Percentiles rank a stretch among this genome's conserved stretches.
Evolutionary conservation across 2,888 invertebrate species (phyloP).

Genomic region (Seira musarum): DNA sequence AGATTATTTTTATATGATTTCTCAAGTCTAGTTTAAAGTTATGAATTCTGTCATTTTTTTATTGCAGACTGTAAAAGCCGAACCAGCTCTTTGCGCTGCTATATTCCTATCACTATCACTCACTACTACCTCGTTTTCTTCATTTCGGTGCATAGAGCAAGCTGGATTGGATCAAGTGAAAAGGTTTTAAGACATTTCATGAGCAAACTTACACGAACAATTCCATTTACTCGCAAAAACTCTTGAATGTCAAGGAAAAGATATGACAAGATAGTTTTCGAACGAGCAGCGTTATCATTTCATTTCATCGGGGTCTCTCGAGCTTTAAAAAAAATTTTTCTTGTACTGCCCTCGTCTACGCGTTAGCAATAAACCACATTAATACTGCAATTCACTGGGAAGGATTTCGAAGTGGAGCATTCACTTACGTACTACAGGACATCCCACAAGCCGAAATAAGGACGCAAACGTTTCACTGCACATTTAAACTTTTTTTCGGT

Average conservation of each 20-base stretch:
- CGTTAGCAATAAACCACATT: too few species aligned
- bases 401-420: too few species aligned
- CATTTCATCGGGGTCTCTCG: not conserved
- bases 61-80: slow-evolving; percentile 10
- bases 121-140: too few species aligned
- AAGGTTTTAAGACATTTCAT: not conserved
- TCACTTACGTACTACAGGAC: too few species aligned
- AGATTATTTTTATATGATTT: not conserved
- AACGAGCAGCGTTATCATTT: not conserved
- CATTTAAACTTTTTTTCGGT: not conserved
- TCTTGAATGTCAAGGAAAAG: not conserved
- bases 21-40: not conserved
- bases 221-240: not conserved
- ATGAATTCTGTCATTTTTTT: not conserved
- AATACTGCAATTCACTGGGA: too few species aligned
- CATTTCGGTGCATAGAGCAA: not conserved
- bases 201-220: not conserved
- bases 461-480: not conserved
- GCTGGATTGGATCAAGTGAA: not conserved
- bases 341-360: not conserved
- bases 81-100: not conserved
- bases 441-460: not conserved
- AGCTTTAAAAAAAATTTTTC: slow-evolving; percentile 9
- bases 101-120: not conserved
- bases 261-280: not conserved